Conservation (phyloP, 1,140 invertebrate species). For the Limonius californicus region DNA sequence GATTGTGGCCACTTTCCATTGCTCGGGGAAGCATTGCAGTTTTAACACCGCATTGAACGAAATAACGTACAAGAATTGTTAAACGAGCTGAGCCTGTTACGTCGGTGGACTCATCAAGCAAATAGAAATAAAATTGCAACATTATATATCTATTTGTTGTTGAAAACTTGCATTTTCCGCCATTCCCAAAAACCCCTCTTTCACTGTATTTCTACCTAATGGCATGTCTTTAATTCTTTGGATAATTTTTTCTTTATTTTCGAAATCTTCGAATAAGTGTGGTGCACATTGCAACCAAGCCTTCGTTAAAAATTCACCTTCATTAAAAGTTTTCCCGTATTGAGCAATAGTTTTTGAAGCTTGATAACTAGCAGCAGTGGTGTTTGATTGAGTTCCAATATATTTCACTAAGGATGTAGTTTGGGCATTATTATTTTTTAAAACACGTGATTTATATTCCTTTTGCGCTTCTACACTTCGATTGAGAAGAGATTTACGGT, state of each 20-base stretch:
- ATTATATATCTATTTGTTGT: slow-evolving; percentile 22
- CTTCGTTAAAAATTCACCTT: slow-evolving; percentile 21
- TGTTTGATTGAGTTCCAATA: slow-evolving; percentile 21
- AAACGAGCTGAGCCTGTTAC: no score
- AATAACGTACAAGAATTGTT: no score
- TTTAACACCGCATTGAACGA: no score
- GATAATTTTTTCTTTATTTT: slow-evolving; percentile 29
- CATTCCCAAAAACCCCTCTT: slow-evolving; percentile 30
- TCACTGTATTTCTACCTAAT: slow-evolving; percentile 31
- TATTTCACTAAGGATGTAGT: slow-evolving; percentile 27
- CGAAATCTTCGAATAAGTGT: slow-evolving; percentile 25
- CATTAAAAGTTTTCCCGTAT: slow-evolving; percentile 19
- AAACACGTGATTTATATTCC: slow-evolving; percentile 21
- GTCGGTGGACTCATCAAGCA: slow-evolving; percentile 22
- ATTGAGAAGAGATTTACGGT: slow-evolving; percentile 22
- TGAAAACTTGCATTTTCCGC: slow-evolving; percentile 30
- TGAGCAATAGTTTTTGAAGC: slow-evolving; percentile 27
- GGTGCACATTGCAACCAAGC: slow-evolving; percentile 23
- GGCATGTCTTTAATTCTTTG: slow-evolving; percentile 28
- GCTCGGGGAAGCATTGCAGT: no score
- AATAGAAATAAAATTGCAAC: slow-evolving; percentile 22
- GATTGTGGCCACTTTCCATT: no score
- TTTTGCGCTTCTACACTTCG: slow-evolving; percentile 25
- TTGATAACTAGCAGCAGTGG: neutral
- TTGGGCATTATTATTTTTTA: slow-evolving; percentile 28